Percentiles rank a stretch among this genome's conserved stretches.
Conservation (phyloP, 2,797 vertebrate species). For the Acanthurus lineatus region DNA sequence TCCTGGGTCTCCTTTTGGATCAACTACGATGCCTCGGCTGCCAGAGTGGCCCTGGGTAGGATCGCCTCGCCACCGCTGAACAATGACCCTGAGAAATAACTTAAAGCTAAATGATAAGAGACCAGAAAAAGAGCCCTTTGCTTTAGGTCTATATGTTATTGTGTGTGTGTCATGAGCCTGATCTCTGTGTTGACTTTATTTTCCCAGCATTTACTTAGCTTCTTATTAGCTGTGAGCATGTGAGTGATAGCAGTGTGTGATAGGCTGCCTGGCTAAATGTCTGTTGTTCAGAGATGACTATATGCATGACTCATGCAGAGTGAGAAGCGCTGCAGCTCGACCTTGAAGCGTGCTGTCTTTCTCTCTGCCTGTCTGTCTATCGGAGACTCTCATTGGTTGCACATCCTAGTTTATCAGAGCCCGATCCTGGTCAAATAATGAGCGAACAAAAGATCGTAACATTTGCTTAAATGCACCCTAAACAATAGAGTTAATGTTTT, state of each 20-base stretch:
- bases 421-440: constrained; percentile 39
- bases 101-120: constrained; percentile 66
- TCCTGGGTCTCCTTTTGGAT: constrained; percentile 99
- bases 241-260: constrained; percentile 76
- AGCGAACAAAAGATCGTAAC: constrained; percentile 17
- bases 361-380: constrained; percentile 74
- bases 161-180: constrained; percentile 44
- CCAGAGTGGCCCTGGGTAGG: constrained; percentile 98
- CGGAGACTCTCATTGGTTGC: constrained; percentile 57
- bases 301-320: constrained; percentile 81
- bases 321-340: constrained; percentile 75
- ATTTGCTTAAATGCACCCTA: constrained; percentile 26
- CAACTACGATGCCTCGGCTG: constrained; percentile 99
- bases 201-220: constrained; percentile 53
- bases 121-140: constrained; percentile 51
- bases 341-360: constrained; percentile 80
- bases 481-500: constrained; percentile 29
- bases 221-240: constrained; percentile 74
- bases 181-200: constrained; percentile 51
- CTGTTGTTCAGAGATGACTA: constrained; percentile 81
- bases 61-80: constrained; percentile 56
- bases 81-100: constrained; percentile 68
- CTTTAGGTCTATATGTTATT: constrained; percentile 32
- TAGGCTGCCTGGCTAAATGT: constrained; percentile 78
- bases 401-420: constrained; percentile 49